Base-by-base conservation (phyloP, 1,140 invertebrate genomes). In the Sminthurides bifidus region DNA sequence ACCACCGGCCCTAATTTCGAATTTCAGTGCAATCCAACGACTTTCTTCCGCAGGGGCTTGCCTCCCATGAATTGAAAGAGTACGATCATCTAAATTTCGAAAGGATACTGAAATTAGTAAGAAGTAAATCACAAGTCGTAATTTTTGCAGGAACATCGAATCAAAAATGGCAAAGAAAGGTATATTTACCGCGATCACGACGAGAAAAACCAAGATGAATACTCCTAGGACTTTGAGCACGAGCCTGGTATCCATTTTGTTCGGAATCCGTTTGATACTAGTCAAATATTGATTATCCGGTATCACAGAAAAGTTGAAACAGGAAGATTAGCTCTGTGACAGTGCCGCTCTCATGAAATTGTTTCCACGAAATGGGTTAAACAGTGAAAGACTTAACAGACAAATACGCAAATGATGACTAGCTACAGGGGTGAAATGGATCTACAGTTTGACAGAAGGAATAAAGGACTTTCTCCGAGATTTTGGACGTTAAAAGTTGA, bases 181-280 rank as follows among this genome's bases (percentile, higher is more conserved):
- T 51, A 5, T 21, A 46, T 56, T 58, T 44, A 61, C 59, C 51
- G 24, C 24, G 23, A 37, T 49, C 26, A 61, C 17, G 17, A 58
- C 54, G 0, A 61, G 23, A 19, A 58, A 27, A 3, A 35, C 19
- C 3, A 54, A 3, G 19, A 58, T 21, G 10, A 54, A 44, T 14
- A 61, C 52, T 1, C 27, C 19, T 5, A 61, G 17, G 4, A 61
- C 23, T 24, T 61, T 61, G 1, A 61, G 6, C 2, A 61, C 27
- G 0, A 61, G 40, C 41, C 58, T 61, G 2, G 55, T 31, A 43
- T 61, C 59, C 55, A 58, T 61, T n/a, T 43, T 43, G 10, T 43
- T 14, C 6, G 41, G n/a, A 17, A 17, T 37, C 17, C 12, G 12
- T 12, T 37, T 12, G 10, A 17, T 37, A 37, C 12, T 12, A 37